Conservation (phyloP, 2,888 invertebrate genomes). For the Calameuta idolon region DNA sequence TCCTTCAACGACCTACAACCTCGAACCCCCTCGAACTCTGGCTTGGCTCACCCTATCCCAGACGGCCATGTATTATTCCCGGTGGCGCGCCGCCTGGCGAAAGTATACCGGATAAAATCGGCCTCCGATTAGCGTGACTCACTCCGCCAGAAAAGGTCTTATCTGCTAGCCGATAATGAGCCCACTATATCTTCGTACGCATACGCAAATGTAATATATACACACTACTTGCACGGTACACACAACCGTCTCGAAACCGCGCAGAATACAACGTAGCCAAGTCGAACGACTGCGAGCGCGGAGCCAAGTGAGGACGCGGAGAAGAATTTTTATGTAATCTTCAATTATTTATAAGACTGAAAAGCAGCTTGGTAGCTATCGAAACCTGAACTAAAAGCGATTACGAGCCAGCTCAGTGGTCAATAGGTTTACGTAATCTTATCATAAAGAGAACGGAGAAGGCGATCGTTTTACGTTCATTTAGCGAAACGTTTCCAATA, state of each 20-base stretch:
- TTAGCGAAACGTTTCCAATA: not conserved
- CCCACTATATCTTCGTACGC: not conserved
- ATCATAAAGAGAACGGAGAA: not conserved
- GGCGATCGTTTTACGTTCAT: not conserved
- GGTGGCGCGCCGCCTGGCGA: not conserved
- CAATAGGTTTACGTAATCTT: not conserved
- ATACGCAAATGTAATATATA: not conserved
- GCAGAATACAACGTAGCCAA: not conserved
- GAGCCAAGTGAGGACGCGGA: not conserved
- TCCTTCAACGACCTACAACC: not conserved
- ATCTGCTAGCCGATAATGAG: not conserved
- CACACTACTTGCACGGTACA: not conserved
- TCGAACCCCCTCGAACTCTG: not conserved
- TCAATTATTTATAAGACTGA: not conserved
- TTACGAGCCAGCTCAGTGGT: not conserved
- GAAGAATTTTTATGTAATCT: not conserved
- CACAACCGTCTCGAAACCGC: not conserved
- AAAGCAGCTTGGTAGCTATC: not conserved
- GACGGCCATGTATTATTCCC: not conserved
- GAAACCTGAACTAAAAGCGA: not conserved
- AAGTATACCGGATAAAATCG: not conserved
- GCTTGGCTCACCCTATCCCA: not conserved
- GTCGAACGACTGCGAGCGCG: not conserved
- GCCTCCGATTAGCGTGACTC: not conserved
- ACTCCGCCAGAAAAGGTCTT: not conserved